A percentile compares a stretch with the other conserved stretches of the same genome.
phyloP scores from a whole-genome alignment of 2,113 vertebrate species.

The Rhagologus leucostigma region DNA sequence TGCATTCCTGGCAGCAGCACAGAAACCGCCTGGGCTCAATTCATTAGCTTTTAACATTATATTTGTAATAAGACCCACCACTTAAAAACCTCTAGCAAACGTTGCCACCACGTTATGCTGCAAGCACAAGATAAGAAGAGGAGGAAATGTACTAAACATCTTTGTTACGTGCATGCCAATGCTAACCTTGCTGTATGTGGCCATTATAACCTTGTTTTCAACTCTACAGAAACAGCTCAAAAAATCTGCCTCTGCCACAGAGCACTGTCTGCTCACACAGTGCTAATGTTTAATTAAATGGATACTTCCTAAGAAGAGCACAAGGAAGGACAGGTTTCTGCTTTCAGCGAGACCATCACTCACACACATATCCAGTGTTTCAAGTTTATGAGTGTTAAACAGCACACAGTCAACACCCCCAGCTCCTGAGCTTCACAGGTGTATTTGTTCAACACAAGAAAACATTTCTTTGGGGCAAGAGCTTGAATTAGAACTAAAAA shows the following conservation, averaged over 20 bases:
- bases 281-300: not conserved
- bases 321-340: not conserved
- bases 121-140: not conserved
- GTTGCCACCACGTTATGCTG: not conserved
- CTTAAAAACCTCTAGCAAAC: not conserved
- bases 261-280: not conserved
- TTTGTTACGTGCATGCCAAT: not conserved
- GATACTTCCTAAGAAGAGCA: not conserved
- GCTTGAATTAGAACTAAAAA: not conserved
- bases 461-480: not conserved
- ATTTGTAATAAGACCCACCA: not conserved
- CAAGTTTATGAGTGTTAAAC: not conserved
- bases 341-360: not conserved
- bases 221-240: not conserved
- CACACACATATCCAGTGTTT: not conserved
- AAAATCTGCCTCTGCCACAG: not conserved
- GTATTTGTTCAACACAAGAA: not conserved
- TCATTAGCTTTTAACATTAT: not conserved
- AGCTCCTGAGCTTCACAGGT: not conserved
- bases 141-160: not conserved
- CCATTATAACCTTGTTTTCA: not conserved
- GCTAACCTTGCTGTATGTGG: not conserved
- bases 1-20: not conserved
- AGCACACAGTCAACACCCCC: not conserved
- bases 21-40: not conserved